A percentile compares a stretch with the other conserved stretches of the same genome.
These are phyloP conservation scores for Lycocorax pyrrhopterus DNA, from an alignment of 2,113 vertebrate genomes.

Conservation along the genomic window DNA sequence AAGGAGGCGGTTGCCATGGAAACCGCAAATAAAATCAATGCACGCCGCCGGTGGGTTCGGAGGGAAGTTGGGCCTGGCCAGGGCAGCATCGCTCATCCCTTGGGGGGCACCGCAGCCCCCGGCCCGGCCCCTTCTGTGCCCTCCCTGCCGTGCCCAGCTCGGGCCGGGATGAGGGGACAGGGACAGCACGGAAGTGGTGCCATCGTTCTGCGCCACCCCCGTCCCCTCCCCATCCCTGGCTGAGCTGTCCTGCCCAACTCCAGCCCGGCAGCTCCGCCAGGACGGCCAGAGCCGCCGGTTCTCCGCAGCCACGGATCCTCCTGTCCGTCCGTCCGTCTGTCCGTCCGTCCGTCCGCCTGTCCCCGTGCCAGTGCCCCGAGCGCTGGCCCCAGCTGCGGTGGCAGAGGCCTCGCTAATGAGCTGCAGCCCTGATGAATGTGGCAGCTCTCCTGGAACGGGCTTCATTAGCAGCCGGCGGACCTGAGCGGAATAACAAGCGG, in stretches of 20 bases:
- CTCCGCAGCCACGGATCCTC: accelerated
- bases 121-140: accelerated
- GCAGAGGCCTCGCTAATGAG: slow-evolving; percentile 22
- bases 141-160: accelerated
- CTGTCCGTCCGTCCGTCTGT: accelerated
- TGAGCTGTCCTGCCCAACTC: accelerated
- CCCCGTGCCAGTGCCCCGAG: neutral
- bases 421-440: slow-evolving; percentile 4
- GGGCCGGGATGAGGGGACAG: accelerated
- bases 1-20: slow-evolving; percentile 46
- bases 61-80: neutral
- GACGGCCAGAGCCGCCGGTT: neutral
- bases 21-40: slow-evolving; percentile 58
- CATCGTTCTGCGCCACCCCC: accelerated
- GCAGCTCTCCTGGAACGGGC: slow-evolving; percentile 48
- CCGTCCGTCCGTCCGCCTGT: neutral
- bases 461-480: neutral
- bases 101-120: neutral
- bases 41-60: neutral
- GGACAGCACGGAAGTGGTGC: accelerated
- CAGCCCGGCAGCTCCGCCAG: neutral
- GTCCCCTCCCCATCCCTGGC: accelerated
- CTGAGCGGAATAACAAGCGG: slow-evolving; percentile 55
- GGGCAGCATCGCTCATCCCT: neutral
- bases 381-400: slow-evolving; percentile 44